Conservation (phyloP, 2,888 invertebrate species). For the Ctenicera cuprea region DNA sequence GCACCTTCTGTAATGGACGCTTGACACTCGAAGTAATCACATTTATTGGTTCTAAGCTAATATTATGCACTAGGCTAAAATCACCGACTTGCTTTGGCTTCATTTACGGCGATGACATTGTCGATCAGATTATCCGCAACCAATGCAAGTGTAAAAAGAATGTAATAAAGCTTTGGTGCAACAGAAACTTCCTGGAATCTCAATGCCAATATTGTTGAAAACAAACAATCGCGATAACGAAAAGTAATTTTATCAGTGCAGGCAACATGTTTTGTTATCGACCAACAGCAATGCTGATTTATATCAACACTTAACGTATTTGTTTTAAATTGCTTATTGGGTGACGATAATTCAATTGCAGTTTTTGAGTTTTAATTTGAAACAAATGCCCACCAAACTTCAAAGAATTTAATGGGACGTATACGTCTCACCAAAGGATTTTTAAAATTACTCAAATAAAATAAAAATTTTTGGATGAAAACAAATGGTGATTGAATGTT, state of each 20-base stretch:
- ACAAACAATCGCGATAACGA: background rate
- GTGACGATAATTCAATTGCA: too few species aligned
- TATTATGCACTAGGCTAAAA: too few species aligned
- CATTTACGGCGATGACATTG: background rate
- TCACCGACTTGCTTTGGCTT: background rate
- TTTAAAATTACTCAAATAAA: too few species aligned
- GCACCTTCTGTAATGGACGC: too few species aligned
- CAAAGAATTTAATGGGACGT: too few species aligned
- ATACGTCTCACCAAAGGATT: too few species aligned
- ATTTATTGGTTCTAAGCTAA: background rate
- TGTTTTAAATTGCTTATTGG: too few species aligned
- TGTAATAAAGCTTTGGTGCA: background rate
- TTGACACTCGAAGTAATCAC: slow-evolving; percentile 13
- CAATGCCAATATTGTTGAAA: background rate
- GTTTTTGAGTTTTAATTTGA: too few species aligned
- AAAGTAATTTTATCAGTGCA: slow-evolving; percentile 6
- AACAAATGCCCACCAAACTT: too few species aligned
- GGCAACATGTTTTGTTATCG: slow-evolving; percentile 4
- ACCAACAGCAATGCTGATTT: slow-evolving; percentile 9
- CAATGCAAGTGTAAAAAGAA: background rate
- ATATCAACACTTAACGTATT: background rate
- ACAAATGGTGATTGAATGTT: too few species aligned
- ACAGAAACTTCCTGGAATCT: slow-evolving; percentile 10
- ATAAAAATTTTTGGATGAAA: too few species aligned
- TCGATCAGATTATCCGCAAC: background rate